These are phyloP conservation scores for Parnassius glacialis DNA, from an alignment of 2,888 invertebrate species.

Conservation along the genomic window DNA sequence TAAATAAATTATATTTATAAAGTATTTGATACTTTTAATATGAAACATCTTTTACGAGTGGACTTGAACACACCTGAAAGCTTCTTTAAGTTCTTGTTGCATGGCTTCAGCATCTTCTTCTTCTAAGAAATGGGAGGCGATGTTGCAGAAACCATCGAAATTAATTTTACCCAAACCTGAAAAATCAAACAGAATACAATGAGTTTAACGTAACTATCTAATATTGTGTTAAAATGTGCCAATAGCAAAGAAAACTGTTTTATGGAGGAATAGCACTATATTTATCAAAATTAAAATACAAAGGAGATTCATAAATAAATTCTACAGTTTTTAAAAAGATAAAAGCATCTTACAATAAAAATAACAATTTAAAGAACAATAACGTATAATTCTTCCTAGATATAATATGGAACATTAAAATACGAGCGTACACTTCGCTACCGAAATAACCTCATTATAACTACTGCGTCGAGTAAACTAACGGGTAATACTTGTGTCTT, in stretches of 20 bases:
- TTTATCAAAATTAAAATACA: no score
- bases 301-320: no score
- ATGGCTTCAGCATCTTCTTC: slow-evolving; percentile 98
- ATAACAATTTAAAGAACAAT: background rate
- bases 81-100: slow-evolving; percentile 98
- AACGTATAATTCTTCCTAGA: background rate
- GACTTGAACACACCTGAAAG: slow-evolving; percentile 85
- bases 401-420: background rate
- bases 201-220: no score
- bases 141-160: slow-evolving; percentile 95
- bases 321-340: no score
- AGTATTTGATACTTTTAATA: no score
- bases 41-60: no score
- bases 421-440: slow-evolving; percentile 33
- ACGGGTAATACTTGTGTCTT: slow-evolving; percentile 45
- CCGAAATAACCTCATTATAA: slow-evolving; percentile 67
- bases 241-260: no score
- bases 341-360: no score
- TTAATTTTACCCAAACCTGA: slow-evolving; percentile 92
- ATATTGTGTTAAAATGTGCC: no score
- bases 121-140: slow-evolving; percentile 96
- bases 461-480: slow-evolving; percentile 62
- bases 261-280: no score
- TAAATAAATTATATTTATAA: no score
- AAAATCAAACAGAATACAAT: slow-evolving; percentile 26